Conservation (phyloP, 92 coral and sea anemone genomes). For the Porites cylindrica region DNA sequence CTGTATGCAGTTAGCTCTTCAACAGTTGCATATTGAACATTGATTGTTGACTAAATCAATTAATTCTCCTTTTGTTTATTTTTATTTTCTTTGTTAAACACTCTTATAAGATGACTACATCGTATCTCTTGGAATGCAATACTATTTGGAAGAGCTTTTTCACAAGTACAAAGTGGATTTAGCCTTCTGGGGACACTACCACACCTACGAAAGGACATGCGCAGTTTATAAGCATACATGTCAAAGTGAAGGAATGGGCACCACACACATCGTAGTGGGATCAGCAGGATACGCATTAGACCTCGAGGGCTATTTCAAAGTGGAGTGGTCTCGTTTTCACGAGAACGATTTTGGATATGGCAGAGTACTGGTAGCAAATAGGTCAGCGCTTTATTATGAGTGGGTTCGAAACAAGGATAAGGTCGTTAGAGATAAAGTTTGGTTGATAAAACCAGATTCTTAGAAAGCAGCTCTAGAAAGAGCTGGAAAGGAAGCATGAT, state of each 20-base stretch:
- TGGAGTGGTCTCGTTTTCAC: conserved; percentile 50
- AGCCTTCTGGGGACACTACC: conserved; percentile 74
- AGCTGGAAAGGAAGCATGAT: neutral
- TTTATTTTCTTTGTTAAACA: too few species aligned
- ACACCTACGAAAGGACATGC: conserved; percentile 74
- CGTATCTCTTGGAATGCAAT: conserved; percentile 71
- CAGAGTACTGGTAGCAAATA: conserved; percentile 54
- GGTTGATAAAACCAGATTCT: conserved; percentile 38
- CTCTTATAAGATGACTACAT: conserved; percentile 50
- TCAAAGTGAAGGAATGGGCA: conserved; percentile 41
- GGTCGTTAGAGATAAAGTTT: conserved; percentile 44
- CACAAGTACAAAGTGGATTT: conserved; percentile 64
- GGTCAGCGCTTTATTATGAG: conserved; percentile 55
- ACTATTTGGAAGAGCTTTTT: conserved; percentile 60
- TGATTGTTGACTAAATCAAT: too few species aligned
- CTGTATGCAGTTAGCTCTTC: too few species aligned
- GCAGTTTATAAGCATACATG: conserved; percentile 61
- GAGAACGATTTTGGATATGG: conserved; percentile 57
- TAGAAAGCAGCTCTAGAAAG: neutral
- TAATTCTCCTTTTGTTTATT: too few species aligned
- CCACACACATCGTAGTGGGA: conserved; percentile 64
- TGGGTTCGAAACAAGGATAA: conserved; percentile 57
- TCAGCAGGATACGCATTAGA: conserved; percentile 53
- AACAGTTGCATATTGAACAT: too few species aligned
- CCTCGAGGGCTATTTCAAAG: neutral